Evolutionary conservation across 2,888 invertebrate species (phyloP).

Genomic region (Artemia sinica): DNA sequence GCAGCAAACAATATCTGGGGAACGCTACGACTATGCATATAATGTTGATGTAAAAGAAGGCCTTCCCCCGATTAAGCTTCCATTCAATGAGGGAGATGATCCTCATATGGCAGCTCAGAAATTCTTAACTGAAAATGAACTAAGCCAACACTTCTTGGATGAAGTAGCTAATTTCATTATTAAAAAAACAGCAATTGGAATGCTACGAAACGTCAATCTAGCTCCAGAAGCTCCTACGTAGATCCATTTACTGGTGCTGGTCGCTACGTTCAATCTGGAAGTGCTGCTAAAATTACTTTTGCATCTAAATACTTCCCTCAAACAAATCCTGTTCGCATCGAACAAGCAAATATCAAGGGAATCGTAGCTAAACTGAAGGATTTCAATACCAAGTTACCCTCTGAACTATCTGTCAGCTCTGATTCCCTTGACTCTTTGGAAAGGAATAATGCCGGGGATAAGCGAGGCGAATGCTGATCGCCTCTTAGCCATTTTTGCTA

Average conservation of each 20-base stretch:
- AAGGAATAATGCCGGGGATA: background rate
- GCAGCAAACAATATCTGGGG: no score
- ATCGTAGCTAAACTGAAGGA: constrained; percentile 44
- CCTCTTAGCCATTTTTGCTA: background rate
- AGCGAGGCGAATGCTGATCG: background rate
- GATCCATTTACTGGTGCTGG: constrained; percentile 43
- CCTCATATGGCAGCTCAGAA: constrained; percentile 78
- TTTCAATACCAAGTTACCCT: background rate
- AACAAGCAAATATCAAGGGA: constrained; percentile 53
- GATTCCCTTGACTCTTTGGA: background rate
- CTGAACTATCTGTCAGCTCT: background rate
- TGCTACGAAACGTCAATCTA: constrained; percentile 17
- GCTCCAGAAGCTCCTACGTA: constrained; percentile 27
- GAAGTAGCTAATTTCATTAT: constrained; percentile 79
- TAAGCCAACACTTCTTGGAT: constrained; percentile 72
- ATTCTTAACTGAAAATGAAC: constrained; percentile 64
- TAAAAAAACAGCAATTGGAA: constrained; percentile 44
- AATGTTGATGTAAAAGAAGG: constrained; percentile 87
- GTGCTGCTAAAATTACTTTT: constrained; percentile 5
- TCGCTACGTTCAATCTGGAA: no score
- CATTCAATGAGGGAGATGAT: constrained; percentile 75
- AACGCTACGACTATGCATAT: constrained; percentile 83
- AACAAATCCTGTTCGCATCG: constrained; percentile 46
- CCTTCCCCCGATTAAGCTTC: constrained; percentile 67
- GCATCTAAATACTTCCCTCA: constrained; percentile 32